phyloP scores from a whole-genome alignment of 2,888 invertebrate species.

The Diloba caeruleocephala region DNA sequence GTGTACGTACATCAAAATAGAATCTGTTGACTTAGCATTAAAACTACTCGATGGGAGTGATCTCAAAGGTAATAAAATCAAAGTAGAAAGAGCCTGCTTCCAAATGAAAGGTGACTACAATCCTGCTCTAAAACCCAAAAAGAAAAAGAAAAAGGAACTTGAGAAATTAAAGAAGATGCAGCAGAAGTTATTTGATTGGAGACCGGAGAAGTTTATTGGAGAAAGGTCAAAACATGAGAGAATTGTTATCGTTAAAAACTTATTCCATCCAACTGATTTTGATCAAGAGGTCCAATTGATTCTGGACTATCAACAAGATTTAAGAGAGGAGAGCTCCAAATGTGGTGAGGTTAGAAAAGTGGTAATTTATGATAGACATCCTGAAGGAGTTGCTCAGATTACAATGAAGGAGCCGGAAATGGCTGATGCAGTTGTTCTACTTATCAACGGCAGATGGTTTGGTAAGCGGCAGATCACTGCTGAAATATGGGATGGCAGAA shows the following conservation, averaged over 20 bases:
- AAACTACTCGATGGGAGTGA: conserved; percentile 97
- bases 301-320: conserved; percentile 96
- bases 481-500: conserved; percentile 98
- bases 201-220: conserved; percentile 96
- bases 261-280: conserved; percentile 96
- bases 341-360: conserved; percentile 98
- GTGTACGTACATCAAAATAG: conserved; percentile 98
- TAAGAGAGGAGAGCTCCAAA: conserved; percentile 96
- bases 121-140: conserved; percentile 97
- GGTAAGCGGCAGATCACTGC: conserved; percentile 95
- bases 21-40: conserved; percentile 97
- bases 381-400: conserved; percentile 98
- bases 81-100: conserved; percentile 97
- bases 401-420: conserved; percentile 96
- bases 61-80: conserved; percentile 93
- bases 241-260: conserved; percentile 97
- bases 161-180: conserved; percentile 97
- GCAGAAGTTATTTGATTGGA: conserved; percentile 98
- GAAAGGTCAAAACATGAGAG: conserved; percentile 96
- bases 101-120: conserved; percentile 98
- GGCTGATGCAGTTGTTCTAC: conserved; percentile 96
- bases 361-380: conserved; percentile 96
- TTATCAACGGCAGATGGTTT: conserved; percentile 97
- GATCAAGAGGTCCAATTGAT: conserved; percentile 96
- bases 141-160: conserved; percentile 95